Conservation (phyloP, 2,888 invertebrate species). For the Hypomecis atomaria region DNA sequence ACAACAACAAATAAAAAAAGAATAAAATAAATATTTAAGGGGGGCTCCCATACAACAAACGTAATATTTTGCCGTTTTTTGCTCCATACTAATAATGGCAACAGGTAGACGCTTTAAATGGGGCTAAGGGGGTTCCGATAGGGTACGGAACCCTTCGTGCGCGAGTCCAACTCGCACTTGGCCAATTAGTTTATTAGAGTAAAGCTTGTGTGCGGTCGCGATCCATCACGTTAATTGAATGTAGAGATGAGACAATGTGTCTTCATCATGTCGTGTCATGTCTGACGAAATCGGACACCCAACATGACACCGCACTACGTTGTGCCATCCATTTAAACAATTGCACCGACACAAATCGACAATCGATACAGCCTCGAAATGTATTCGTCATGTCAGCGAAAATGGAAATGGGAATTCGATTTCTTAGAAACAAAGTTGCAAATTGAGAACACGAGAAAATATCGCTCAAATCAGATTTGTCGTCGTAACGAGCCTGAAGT, state of each 20-base stretch:
- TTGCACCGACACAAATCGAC: constrained; percentile 39
- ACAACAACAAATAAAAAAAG: too few species aligned
- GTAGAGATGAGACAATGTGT: constrained; percentile 52
- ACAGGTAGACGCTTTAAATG: too few species aligned
- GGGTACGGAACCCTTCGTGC: too few species aligned
- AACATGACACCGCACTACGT: constrained; percentile 40
- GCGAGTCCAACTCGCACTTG: too few species aligned
- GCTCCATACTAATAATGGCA: too few species aligned
- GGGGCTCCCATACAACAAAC: too few species aligned
- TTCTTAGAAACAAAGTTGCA: constrained; percentile 44
- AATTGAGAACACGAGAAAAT: constrained; percentile 43
- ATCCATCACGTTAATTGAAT: constrained; percentile 59
- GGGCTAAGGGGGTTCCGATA: too few species aligned
- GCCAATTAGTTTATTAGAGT: too few species aligned
- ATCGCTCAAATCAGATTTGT: constrained; percentile 45
- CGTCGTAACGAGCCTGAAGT: constrained; percentile 40
- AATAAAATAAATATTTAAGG: too few species aligned
- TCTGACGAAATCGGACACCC: constrained; percentile 47
- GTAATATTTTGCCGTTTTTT: too few species aligned
- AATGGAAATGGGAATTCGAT: constrained; percentile 51
- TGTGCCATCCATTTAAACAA: constrained; percentile 39
- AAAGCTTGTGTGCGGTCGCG: constrained; percentile 25
- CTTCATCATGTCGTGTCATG: constrained; percentile 45
- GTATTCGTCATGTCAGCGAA: constrained; percentile 34
- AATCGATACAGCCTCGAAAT: constrained; percentile 30